Conservation (phyloP, 92 coral and sea anemone genomes). For the Scolanthus callimorphus region DNA sequence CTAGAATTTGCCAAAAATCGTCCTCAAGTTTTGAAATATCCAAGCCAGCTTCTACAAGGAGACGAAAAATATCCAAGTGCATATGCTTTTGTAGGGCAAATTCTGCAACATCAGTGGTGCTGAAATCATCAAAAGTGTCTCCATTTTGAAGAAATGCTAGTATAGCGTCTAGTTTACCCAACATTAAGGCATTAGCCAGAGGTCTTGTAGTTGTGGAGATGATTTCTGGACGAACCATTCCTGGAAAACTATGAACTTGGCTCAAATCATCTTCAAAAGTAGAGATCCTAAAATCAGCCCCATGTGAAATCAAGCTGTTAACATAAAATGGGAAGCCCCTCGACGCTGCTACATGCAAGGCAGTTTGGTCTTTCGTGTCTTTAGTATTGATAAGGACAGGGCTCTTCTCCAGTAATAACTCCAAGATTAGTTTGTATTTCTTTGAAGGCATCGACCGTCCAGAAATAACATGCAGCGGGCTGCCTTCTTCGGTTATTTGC, state of each 20-base stretch:
- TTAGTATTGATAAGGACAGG: neutral
- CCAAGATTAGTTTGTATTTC: neutral
- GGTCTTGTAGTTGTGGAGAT: neutral
- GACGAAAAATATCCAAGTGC: neutral
- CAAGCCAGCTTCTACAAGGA: neutral
- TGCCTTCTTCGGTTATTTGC: neutral
- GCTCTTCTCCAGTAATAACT: neutral
- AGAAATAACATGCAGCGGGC: neutral
- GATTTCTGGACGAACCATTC: neutral
- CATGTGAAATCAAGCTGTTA: neutral
- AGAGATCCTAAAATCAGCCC: neutral
- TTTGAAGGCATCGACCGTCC: neutral
- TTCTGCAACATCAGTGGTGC: neutral
- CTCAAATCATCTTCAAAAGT: too few relatives aligned
- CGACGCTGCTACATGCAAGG: neutral
- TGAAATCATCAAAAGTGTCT: neutral
- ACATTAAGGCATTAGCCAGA: neutral
- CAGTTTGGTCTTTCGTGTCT: neutral
- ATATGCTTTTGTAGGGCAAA: neutral
- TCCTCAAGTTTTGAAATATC: neutral
- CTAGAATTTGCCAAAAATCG: neutral
- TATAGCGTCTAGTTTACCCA: neutral
- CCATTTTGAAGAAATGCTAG: conserved; percentile 1
- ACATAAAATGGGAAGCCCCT: neutral
- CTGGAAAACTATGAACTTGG: neutral